Conservation (phyloP, 2,888 invertebrate species). For the Zygothrica quintamaculata region DNA sequence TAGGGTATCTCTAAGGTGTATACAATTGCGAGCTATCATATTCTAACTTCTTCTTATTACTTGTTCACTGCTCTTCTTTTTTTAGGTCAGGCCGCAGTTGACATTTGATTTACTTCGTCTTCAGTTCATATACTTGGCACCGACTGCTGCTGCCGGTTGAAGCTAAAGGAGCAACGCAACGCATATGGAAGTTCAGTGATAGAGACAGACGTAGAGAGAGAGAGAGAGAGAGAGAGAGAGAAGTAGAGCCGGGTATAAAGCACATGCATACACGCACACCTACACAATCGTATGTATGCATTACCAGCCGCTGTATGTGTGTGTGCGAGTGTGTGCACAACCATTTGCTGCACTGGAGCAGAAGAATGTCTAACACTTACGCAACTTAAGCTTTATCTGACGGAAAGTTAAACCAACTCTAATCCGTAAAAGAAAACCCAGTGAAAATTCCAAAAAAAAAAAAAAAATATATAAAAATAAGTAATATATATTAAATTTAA, state of each 20-base stretch:
- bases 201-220: slow-evolving; percentile 5
- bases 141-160: slow-evolving; percentile 37
- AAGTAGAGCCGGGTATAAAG: too few species aligned
- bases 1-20: too few species aligned
- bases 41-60: slow-evolving; percentile 6
- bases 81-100: slow-evolving; percentile 49
- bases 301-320: slow-evolving; percentile 9
- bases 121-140: slow-evolving; percentile 29
- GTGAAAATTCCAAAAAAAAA: background rate
- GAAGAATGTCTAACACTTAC: slow-evolving; percentile 44
- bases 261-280: background rate
- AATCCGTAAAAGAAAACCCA: slow-evolving; percentile 7
- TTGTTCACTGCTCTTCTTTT: slow-evolving; percentile 21
- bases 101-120: slow-evolving; percentile 49
- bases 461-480: slow-evolving; percentile 2
- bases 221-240: background rate
- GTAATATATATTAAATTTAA: background rate
- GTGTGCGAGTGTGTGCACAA: slow-evolving; percentile 1
- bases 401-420: slow-evolving; percentile 26
- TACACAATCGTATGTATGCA: background rate
- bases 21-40: too few species aligned
- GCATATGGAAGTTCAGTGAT: slow-evolving; percentile 4
- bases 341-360: background rate
- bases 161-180: background rate
- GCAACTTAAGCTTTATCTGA: slow-evolving; percentile 55